Percentiles rank a stretch among this genome's conserved stretches.
phyloP scores from a whole-genome alignment of 2,797 vertebrate species.

The Ptychobarbus kaznakovi region DNA sequence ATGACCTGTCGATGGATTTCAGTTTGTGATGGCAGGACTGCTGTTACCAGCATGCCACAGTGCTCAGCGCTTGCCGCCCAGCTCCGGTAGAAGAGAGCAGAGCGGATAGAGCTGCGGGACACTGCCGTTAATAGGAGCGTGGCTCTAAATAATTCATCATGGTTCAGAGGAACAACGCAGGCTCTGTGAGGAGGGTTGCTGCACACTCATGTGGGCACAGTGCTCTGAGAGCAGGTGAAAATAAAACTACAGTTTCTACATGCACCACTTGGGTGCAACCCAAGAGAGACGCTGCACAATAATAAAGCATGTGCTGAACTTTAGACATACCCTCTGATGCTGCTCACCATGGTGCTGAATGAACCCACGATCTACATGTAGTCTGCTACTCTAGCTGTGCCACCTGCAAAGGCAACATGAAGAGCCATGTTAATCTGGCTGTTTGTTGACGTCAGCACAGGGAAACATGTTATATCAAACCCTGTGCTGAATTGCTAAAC shows the following conservation, averaged over 20 bases:
- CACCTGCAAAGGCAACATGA: conserved; percentile 18
- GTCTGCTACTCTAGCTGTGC: conserved; percentile 9
- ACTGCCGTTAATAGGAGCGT: conserved; percentile 58
- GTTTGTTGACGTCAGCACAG: conserved; percentile 27
- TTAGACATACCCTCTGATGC: conserved; percentile 18
- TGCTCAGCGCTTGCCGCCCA: not conserved
- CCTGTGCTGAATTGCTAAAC: not conserved
- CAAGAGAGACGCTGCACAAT: conserved; percentile 7
- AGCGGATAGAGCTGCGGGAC: conserved; percentile 54
- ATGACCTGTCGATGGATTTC: conserved; percentile 21
- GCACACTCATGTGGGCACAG: conserved; percentile 24
- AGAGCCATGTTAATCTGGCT: conserved; percentile 8
- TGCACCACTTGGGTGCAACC: conserved; percentile 4
- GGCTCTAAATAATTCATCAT: conserved; percentile 59
- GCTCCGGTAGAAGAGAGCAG: conserved; percentile 19
- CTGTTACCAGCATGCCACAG: conserved; percentile 33
- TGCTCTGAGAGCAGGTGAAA: conserved; percentile 30
- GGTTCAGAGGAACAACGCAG: conserved; percentile 29
- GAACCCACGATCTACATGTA: conserved; percentile 32
- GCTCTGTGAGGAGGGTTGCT: conserved; percentile 29
- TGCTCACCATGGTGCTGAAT: conserved; percentile 52
- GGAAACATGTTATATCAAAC: not conserved
- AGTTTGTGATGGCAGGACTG: conserved; percentile 21
- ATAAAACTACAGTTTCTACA: conserved; percentile 35
- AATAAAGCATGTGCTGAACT: conserved; percentile 37